Evolutionary conservation across 2,113 vertebrate species (phyloP).

Genomic region (Acrocephalus kingi): DNA sequence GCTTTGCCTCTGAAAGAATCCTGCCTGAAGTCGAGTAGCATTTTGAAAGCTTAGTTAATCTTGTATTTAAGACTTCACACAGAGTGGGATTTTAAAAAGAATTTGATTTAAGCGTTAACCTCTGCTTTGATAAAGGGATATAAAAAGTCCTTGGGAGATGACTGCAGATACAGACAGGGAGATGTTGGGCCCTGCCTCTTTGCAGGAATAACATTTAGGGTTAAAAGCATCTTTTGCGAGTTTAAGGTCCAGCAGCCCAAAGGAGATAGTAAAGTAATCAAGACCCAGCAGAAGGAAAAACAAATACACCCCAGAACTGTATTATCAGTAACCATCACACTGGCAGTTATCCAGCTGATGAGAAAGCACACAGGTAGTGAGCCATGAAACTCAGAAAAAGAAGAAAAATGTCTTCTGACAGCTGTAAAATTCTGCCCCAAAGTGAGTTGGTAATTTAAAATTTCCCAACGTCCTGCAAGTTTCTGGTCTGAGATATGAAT

Average conservation of each 20-base stretch:
- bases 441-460: constrained; percentile 9
- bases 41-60: not conserved
- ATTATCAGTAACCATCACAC: not conserved
- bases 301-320: not conserved
- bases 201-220: not conserved
- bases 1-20: not conserved
- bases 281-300: not conserved
- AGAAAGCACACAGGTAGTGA: not conserved
- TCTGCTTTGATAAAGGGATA: not conserved
- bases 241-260: not conserved
- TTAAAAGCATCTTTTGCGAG: not conserved
- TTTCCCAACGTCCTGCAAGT: not conserved
- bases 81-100: not conserved
- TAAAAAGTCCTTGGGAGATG: not conserved
- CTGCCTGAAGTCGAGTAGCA: not conserved
- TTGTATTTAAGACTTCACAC: not conserved
- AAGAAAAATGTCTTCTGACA: not conserved
- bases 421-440: not conserved
- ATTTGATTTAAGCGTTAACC: not conserved
- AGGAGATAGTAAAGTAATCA: not conserved
- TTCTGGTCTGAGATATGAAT: not conserved
- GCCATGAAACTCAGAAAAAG: not conserved
- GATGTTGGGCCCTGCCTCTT: not conserved
- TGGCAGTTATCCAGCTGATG: not conserved
- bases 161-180: not conserved